Base-by-base conservation (phyloP, 2,113 vertebrate species). In the Shinisaurus crocodilurus region DNA sequence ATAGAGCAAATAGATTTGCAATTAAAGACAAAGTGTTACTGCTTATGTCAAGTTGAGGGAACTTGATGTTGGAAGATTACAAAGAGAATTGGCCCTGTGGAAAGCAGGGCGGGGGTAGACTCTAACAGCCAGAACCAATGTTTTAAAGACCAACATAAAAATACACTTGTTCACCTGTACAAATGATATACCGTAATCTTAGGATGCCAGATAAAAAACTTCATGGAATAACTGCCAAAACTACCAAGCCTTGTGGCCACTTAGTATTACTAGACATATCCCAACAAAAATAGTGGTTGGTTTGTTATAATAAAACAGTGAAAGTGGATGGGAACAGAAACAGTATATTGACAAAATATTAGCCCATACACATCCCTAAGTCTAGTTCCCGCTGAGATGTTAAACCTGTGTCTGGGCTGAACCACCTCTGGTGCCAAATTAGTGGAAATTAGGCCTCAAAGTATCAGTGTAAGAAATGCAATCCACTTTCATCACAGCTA, bases 11-110 rank as follows among this genome's bases (percentile, higher is more conserved):
- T 45, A 60, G 27, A 86, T 89, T 82, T 89, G 72, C 69, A 89
- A 23, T 89, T 82, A 86, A 86, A 82, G 69, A 32, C 77, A 67
- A 92, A 89, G 77, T 92, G 91, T 74, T 89, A 57, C n/a, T 86
- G 57, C 77, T 82, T 76, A 86, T 82, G 91, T 89, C 76, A 91
- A 81, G 34, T 86, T 81, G 45, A 92, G 70, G 54, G 43, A 86
- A 86, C 13, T 23, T 15, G 25, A 29, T 67, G 57, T 34, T 75
- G 37, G 13, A 40, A 48, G 43, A 50, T 40, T 54, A 32, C 45
- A 63, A 54, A 65, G 72, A 60, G 82, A 43, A 34, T 6, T 37
- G 3, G 40, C 43, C 9, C 16, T 60, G 74, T 88, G 48, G 25
- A 90, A 91, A 85, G 2, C 5, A 50, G 6, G 12, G 57, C 70